Evolutionary conservation across 2,797 vertebrate genomes (phyloP).

Genomic region (Nasua narica): DNA sequence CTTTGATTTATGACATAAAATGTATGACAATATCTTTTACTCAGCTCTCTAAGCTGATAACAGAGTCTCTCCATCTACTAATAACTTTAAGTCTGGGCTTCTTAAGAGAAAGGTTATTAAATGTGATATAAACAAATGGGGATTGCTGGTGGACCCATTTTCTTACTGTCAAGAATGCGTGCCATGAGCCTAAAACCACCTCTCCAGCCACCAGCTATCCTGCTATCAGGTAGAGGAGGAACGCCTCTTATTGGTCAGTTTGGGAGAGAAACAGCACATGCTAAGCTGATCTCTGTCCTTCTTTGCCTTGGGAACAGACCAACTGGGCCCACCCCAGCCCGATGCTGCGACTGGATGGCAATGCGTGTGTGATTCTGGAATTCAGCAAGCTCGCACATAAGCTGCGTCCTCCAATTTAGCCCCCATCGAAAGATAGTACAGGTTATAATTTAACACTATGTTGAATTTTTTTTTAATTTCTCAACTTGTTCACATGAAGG

Average conservation of each 20-base stretch:
- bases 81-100: background rate
- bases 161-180: background rate
- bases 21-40: background rate
- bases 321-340: accelerated
- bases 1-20: constrained; percentile 8
- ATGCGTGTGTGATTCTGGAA: background rate
- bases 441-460: background rate
- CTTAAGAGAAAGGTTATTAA: background rate
- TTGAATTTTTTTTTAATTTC: background rate
- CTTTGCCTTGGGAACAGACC: background rate
- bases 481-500: background rate
- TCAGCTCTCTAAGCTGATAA: background rate
- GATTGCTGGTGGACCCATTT: accelerated
- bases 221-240: no score
- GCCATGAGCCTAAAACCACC: no score
- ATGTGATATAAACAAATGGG: background rate
- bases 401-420: background rate
- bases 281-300: background rate
- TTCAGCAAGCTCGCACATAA: background rate
- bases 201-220: background rate
- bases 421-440: background rate
- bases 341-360: background rate
- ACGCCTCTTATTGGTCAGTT: background rate
- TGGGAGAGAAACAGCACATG: accelerated
- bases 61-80: background rate